These are phyloP conservation scores for Sinohyriopsis cumingii DNA, from an alignment of 2,888 invertebrate species.

Conservation along the genomic window DNA sequence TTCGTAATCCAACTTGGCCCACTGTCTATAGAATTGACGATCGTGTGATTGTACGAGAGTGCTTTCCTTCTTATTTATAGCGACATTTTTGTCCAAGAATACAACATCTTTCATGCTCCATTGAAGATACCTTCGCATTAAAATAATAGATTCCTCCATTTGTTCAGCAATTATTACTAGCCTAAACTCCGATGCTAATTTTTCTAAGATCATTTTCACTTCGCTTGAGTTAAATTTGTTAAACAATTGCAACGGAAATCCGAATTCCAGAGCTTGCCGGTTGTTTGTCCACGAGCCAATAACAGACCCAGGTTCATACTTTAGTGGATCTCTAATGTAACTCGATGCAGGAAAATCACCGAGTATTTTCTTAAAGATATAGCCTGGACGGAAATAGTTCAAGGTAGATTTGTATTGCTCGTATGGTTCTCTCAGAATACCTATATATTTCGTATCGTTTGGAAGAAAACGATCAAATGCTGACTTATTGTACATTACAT, in stretches of 20 bases:
- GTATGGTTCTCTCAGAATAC: slow-evolving; percentile 44
- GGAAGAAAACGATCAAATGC: slow-evolving; percentile 39
- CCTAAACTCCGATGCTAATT: slow-evolving; percentile 41
- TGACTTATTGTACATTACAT: slow-evolving; percentile 35
- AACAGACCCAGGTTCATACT: slow-evolving; percentile 25
- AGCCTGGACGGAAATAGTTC: slow-evolving; percentile 30
- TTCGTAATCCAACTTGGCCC: slow-evolving; percentile 24
- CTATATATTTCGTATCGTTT: slow-evolving; percentile 34
- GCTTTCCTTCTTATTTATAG: slow-evolving; percentile 23
- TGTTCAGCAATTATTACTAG: slow-evolving; percentile 47
- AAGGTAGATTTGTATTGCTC: slow-evolving; percentile 38
- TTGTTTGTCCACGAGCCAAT: slow-evolving; percentile 30
- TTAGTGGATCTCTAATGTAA: slow-evolving; percentile 28
- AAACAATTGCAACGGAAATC: slow-evolving; percentile 33
- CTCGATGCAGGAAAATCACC: slow-evolving; percentile 15
- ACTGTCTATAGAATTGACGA: slow-evolving; percentile 23
- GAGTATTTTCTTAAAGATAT: slow-evolving; percentile 22
- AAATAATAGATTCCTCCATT: slow-evolving; percentile 49
- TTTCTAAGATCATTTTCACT: slow-evolving; percentile 32
- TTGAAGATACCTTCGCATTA: slow-evolving; percentile 36
- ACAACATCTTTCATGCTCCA: slow-evolving; percentile 50
- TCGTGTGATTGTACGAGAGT: slow-evolving; percentile 20
- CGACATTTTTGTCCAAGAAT: slow-evolving; percentile 29
- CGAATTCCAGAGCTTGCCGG: slow-evolving; percentile 43
- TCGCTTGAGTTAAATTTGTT: slow-evolving; percentile 9